phyloP scores from a whole-genome alignment of 1,140 invertebrate species.

The Zeugodacus cucurbitae region DNA sequence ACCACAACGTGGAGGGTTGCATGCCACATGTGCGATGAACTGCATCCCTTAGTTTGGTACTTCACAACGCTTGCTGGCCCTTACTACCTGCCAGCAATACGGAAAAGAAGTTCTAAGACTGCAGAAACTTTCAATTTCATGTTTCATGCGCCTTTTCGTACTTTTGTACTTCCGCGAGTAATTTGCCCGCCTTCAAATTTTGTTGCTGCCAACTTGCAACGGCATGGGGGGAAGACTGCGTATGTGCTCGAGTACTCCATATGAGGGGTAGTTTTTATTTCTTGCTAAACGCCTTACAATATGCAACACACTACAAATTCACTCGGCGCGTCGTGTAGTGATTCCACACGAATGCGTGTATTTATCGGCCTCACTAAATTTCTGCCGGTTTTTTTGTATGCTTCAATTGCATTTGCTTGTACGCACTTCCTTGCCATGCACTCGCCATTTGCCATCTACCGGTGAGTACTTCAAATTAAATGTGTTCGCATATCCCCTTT shows the following conservation, averaged over 20 bases:
- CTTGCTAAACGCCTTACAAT: background rate
- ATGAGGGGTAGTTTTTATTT: slow-evolving; percentile 11
- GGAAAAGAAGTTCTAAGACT: background rate
- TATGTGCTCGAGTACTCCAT: background rate
- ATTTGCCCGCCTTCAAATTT: background rate
- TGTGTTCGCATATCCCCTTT: slow-evolving; percentile 8
- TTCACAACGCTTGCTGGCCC: background rate
- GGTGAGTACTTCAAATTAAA: background rate
- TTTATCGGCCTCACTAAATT: background rate
- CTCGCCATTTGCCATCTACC: background rate
- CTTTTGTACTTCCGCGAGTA: background rate
- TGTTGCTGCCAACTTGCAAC: slow-evolving; percentile 22
- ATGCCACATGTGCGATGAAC: background rate
- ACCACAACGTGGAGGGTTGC: background rate
- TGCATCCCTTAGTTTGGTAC: background rate
- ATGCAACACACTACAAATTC: background rate
- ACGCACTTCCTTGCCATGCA: slow-evolving; percentile 11
- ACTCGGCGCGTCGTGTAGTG: background rate
- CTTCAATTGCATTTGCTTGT: background rate
- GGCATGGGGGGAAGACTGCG: background rate
- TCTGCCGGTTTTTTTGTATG: background rate
- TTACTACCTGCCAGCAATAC: background rate
- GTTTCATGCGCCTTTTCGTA: background rate
- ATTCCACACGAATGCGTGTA: background rate
- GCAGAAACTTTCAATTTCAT: slow-evolving; percentile 20